Conservation (phyloP, 2,113 vertebrate genomes). For the Corythoichthys intestinalis region DNA sequence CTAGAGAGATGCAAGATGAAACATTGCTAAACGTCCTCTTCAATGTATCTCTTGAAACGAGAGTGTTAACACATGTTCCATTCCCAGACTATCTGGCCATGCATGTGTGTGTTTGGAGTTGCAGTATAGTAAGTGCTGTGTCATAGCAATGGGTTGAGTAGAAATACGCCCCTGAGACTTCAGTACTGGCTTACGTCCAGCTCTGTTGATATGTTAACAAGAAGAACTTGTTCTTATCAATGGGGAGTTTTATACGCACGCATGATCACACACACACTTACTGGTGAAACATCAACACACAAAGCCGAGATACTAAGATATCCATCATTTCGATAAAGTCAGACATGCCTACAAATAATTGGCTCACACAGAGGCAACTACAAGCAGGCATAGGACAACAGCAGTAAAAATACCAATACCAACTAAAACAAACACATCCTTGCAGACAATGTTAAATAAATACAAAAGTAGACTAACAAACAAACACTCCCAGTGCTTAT, state of each 20-base stretch:
- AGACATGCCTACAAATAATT: conserved; percentile 11
- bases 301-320: conserved; percentile 23
- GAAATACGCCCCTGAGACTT: conserved; percentile 56
- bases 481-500: not conserved
- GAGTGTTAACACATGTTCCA: conserved; percentile 66
- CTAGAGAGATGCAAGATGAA: conserved; percentile 54
- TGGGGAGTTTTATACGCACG: conserved; percentile 66
- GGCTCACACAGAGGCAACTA: conserved; percentile 13
- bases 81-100: conserved; percentile 33
- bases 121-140: conserved; percentile 48
- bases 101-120: conserved; percentile 22
- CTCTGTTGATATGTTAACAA: conserved; percentile 71
- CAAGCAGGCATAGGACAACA: conserved; percentile 16
- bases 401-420: not conserved
- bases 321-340: conserved; percentile 36
- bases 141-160: conserved; percentile 48
- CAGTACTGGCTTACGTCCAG: conserved; percentile 55
- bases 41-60: conserved; percentile 59
- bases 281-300: conserved; percentile 32
- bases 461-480: not conserved
- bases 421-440: conserved; percentile 6
- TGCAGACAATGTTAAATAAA: conserved; percentile 2
- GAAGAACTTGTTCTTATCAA: conserved; percentile 79
- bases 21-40: conserved; percentile 64
- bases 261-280: conserved; percentile 21